Percentiles rank a stretch among this genome's conserved stretches.
Evolutionary conservation across 2,888 invertebrate species (phyloP).

Genomic region (Nymphalis polychloros): DNA sequence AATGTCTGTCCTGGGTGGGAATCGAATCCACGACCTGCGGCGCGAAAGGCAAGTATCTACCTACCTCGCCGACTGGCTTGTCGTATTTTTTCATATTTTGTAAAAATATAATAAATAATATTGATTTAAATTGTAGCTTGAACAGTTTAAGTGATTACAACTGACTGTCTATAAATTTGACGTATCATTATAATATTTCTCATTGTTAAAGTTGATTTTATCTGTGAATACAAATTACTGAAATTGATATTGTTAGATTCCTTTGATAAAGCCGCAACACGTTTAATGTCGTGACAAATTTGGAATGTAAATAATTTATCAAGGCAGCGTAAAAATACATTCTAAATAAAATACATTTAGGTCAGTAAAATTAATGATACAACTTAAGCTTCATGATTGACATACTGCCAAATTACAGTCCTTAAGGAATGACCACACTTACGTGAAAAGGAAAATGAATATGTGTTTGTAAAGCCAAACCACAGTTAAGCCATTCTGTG

Average conservation of each 20-base stretch:
- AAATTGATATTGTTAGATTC: neutral
- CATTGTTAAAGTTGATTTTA: constrained; percentile 6
- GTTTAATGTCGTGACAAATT: constrained; percentile 7
- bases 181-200: constrained; percentile 10
- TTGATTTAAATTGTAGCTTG: neutral
- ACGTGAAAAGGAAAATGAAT: neutral
- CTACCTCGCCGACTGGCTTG: too few species aligned
- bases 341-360: constrained; percentile 1
- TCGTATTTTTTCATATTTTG: too few species aligned
- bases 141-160: neutral
- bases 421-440: neutral
- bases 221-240: constrained; percentile 13
- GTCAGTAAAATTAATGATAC: neutral
- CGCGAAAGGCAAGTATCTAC: too few species aligned
- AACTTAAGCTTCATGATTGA: constrained; percentile 1
- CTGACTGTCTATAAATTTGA: neutral
- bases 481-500: neutral
- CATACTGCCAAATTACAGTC: neutral
- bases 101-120: neutral
- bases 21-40: too few species aligned
- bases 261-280: constrained; percentile 5
- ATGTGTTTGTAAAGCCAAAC: neutral
- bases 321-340: neutral
- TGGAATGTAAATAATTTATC: constrained; percentile 3
- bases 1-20: too few species aligned